Base-by-base conservation (phyloP, 2,888 invertebrate genomes). In the Parnassius orleans region DNA sequence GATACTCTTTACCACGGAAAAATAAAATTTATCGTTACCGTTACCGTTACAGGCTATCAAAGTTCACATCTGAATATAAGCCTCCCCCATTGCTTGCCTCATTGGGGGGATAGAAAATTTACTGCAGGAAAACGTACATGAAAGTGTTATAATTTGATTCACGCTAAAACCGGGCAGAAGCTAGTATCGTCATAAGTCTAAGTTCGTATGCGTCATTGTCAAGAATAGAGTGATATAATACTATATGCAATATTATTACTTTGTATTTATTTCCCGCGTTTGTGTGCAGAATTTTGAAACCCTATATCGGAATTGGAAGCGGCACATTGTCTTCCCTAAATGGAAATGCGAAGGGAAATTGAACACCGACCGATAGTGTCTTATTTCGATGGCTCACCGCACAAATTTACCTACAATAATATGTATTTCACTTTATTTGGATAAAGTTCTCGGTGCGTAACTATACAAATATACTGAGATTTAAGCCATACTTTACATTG, bases 301-400 rank as follows among this genome's bases (percentile, higher is more conserved):
- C 79, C 67, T 74, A 72, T 74, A 72, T 70, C 78, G 72, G 67
- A 75, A 74, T 77, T 71, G 76, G 69, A 69, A 72, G 60, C 73
- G 72, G 67, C 70, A 70, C 79, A 77, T 77, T 80, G 74, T 79
- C 50, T 72, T 71, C 75, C 77, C 71, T 73, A 76, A 73, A 76
- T 72, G 73, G 75, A 69, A 75, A 66, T 70, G 78, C 76, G 76
- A 81, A 73, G 60, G 60, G 60, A 60, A 61, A 55, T 33, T 50
- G 15, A 50, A 61, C 60, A 61, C 60, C 60, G 42, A 2, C 48
- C 44, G 54, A 24, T 51, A 61, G 50, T 55, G 60, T 61, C 55
- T 46, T 46, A 44, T 57, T 41, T 57, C 58, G 50, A 57, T 42
- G 46, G 24, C 52, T 55, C 50, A 61, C 60, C 60, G 51, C 55